Conservation (phyloP, 2,888 invertebrate species). For the Colostygia pectinataria region DNA sequence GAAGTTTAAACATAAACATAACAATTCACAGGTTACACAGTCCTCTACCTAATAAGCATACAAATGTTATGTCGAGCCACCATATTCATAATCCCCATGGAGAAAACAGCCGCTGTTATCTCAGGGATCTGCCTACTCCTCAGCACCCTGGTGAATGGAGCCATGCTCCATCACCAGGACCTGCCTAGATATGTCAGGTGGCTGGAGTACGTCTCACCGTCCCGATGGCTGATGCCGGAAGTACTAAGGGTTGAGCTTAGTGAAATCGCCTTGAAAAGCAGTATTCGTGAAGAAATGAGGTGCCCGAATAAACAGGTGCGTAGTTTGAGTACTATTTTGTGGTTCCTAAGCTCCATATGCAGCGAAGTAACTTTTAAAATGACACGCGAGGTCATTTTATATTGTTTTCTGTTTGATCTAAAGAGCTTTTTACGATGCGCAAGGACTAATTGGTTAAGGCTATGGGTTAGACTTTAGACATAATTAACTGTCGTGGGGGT, state of each 20-base stretch:
- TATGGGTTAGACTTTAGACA: too few species aligned
- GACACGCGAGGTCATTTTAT: too few species aligned
- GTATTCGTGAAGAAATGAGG: constrained; percentile 71
- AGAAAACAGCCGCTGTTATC: constrained; percentile 85
- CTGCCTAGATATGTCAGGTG: constrained; percentile 58
- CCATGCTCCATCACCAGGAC: constrained; percentile 84
- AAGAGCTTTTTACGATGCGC: too few species aligned
- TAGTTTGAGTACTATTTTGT: not conserved
- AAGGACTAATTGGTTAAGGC: too few species aligned
- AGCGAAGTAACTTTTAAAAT: too few species aligned
- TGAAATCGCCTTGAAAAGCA: constrained; percentile 83
- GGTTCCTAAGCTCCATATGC: too few species aligned
- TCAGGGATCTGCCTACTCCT: constrained; percentile 84
- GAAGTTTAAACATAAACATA: not conserved
- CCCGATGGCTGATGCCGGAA: constrained; percentile 88
- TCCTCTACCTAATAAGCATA: constrained; percentile 86
- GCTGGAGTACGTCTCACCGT: constrained; percentile 87
- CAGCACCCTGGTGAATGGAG: constrained; percentile 86
- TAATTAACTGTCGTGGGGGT: too few species aligned
- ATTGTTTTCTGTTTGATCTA: too few species aligned
- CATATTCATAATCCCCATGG: constrained; percentile 86
- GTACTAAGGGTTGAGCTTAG: constrained; percentile 86
- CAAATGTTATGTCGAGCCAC: constrained; percentile 87
- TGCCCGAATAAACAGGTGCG: constrained; percentile 16
- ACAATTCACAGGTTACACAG: constrained; percentile 84